phyloP scores from a whole-genome alignment of 2,888 invertebrate species.

The Leucophenga maculata region DNA sequence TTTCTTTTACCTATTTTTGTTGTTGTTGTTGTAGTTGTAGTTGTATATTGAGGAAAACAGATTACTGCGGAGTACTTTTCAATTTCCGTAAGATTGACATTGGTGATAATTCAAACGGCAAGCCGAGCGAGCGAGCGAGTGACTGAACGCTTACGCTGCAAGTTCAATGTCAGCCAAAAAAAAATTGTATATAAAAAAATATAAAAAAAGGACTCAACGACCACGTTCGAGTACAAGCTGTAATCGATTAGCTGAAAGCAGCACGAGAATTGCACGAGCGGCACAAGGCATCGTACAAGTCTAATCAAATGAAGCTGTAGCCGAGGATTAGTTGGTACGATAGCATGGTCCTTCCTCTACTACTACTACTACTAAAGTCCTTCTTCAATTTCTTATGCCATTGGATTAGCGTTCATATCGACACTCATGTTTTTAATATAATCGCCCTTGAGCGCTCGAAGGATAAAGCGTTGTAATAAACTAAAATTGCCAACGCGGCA shows the following conservation, averaged over 20 bases:
- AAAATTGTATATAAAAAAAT: constrained; percentile 11
- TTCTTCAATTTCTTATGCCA: constrained; percentile 6
- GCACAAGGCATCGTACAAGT: not conserved
- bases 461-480: constrained; percentile 20
- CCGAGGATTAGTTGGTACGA: constrained; percentile 9
- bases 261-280: not conserved
- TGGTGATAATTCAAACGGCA: constrained; percentile 25
- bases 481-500: constrained; percentile 23
- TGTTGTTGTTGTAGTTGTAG: too few species aligned
- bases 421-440: constrained; percentile 19
- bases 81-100: constrained; percentile 25
- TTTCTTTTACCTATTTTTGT: not conserved
- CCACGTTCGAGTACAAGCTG: not conserved
- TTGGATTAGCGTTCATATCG: constrained; percentile 21
- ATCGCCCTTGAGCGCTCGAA: not conserved
- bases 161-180: constrained; percentile 13
- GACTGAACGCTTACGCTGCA: constrained; percentile 6
- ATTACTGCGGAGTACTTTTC: constrained; percentile 25
- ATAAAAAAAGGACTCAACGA: not conserved
- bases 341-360: too few species aligned
- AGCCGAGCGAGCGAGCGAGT: not conserved
- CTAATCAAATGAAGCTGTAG: constrained; percentile 21
- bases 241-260: constrained; percentile 10
- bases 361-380: not conserved
- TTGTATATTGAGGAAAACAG: constrained; percentile 11